These are phyloP conservation scores for Apis laboriosa DNA, from an alignment of 1,140 invertebrate genomes.

Conservation along the genomic window DNA sequence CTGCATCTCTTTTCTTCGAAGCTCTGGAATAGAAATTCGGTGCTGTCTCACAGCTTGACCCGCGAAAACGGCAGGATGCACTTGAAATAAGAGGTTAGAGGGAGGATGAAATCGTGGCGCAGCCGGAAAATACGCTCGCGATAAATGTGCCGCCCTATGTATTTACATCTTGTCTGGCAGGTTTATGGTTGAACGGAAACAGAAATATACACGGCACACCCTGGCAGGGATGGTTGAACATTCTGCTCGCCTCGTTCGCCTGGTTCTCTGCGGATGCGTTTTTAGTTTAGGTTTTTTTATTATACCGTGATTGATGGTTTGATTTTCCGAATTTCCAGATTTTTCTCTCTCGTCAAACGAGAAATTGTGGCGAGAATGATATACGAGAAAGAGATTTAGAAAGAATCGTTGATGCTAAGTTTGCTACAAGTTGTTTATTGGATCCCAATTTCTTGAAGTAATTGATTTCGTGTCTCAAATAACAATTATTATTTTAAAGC, in stretches of 20 bases:
- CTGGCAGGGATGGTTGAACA: neutral
- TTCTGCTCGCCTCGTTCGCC: neutral
- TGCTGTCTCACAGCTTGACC: slow-evolving; percentile 46
- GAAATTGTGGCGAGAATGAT: neutral
- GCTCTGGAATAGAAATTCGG: slow-evolving; percentile 39
- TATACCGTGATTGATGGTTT: neutral
- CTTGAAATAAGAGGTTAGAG: slow-evolving; percentile 34
- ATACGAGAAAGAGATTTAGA: neutral
- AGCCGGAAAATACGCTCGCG: slow-evolving; percentile 26
- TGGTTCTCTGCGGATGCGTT: neutral
- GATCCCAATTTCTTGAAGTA: too few species aligned
- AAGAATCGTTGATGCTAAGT: too few species aligned
- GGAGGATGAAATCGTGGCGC: slow-evolving; percentile 7
- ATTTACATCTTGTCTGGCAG: slow-evolving; percentile 34
- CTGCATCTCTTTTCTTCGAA: neutral
- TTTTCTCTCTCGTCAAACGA: neutral
- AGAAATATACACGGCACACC: neutral
- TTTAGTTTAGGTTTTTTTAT: neutral
- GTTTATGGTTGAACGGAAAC: slow-evolving; percentile 16
- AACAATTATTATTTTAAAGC: too few species aligned
- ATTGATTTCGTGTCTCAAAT: too few species aligned
- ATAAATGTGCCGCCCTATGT: slow-evolving; percentile 26
- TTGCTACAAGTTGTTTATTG: too few species aligned
- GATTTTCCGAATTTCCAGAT: neutral
- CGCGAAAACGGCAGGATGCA: slow-evolving; percentile 38